Evolutionary conservation across 2,888 invertebrate species (phyloP).

Genomic region (Drosophila mimica): DNA sequence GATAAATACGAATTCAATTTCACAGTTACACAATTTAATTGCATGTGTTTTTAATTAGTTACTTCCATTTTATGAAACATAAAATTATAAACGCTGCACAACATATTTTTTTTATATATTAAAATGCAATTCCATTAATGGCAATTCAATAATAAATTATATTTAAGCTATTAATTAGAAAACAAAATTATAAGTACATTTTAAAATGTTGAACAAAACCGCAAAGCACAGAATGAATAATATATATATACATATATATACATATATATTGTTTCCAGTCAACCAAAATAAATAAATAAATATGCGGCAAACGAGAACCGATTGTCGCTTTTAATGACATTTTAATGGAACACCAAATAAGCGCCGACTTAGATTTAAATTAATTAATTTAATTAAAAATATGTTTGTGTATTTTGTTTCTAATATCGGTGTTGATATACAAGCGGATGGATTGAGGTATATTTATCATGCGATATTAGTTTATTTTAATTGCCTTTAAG

Average conservation of each 20-base stretch:
- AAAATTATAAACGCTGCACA: not conserved
- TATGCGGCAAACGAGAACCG: slow-evolving; percentile 22
- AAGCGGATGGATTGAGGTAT: slow-evolving; percentile 29
- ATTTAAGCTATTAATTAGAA: slow-evolving; percentile 10
- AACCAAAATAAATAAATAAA: slow-evolving; percentile 9
- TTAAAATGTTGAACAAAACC: slow-evolving; percentile 6
- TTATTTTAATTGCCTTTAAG: slow-evolving; percentile 53
- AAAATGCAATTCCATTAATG: not conserved
- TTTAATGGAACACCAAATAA: slow-evolving; percentile 73
- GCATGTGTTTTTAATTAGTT: not conserved
- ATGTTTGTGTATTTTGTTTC: slow-evolving; percentile 8
- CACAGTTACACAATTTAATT: not conserved
- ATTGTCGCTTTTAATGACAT: slow-evolving; percentile 71
- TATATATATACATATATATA: not conserved
- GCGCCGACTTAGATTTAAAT: slow-evolving; percentile 59
- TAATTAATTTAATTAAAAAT: slow-evolving; percentile 70
- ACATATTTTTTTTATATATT: not conserved
- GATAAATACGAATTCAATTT: not conserved
- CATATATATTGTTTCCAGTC: slow-evolving; percentile 14
- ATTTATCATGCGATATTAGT: slow-evolving; percentile 53
- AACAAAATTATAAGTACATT: slow-evolving; percentile 7
- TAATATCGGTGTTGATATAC: slow-evolving; percentile 2
- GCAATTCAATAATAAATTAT: not conserved
- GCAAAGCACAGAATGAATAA: not conserved
- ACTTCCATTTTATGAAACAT: not conserved